Evolutionary conservation across 2,797 vertebrate species (phyloP).

Genomic region (Enteromius treurensis): DNA sequence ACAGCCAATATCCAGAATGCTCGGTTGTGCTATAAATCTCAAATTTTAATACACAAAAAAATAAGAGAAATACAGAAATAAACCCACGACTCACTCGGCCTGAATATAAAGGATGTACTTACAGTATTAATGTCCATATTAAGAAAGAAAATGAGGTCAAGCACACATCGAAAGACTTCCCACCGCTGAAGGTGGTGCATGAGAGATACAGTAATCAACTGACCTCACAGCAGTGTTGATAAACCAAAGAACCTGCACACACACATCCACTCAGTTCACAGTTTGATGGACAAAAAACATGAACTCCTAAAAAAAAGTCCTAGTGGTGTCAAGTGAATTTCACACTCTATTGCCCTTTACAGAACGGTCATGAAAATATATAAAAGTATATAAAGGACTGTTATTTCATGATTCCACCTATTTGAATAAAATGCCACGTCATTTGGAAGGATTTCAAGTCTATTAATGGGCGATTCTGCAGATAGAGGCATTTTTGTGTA

Average conservation of each 20-base stretch:
- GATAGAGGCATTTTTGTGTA: slow-evolving; percentile 4
- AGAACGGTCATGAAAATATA: slow-evolving; percentile 25
- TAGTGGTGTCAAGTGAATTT: slow-evolving; percentile 17
- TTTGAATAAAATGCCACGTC: slow-evolving; percentile 20
- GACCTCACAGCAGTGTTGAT: slow-evolving; percentile 39
- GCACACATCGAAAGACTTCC: slow-evolving; percentile 32
- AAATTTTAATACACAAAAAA: slow-evolving; percentile 38
- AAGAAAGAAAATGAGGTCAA: slow-evolving; percentile 23
- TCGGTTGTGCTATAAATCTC: slow-evolving; percentile 38
- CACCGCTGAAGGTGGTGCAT: slow-evolving; percentile 36
- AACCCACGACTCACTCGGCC: slow-evolving; percentile 19
- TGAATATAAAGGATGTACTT: slow-evolving; percentile 48
- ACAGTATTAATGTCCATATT: slow-evolving; percentile 39
- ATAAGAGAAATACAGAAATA: slow-evolving; percentile 24
- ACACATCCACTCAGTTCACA: slow-evolving; percentile 35
- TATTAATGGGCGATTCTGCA: slow-evolving; percentile 15
- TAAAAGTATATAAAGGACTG: slow-evolving; percentile 17
- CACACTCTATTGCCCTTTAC: slow-evolving; percentile 36
- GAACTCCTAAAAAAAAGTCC: slow-evolving; percentile 14
- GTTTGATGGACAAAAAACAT: slow-evolving; percentile 39
- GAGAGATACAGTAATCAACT: slow-evolving; percentile 42
- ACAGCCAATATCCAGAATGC: slow-evolving; percentile 29
- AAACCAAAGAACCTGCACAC: slow-evolving; percentile 17
- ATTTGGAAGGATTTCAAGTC: slow-evolving; percentile 34
- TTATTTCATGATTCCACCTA: not conserved